Conservation (phyloP, 2,113 vertebrate species). For the Lonchura striata region DNA sequence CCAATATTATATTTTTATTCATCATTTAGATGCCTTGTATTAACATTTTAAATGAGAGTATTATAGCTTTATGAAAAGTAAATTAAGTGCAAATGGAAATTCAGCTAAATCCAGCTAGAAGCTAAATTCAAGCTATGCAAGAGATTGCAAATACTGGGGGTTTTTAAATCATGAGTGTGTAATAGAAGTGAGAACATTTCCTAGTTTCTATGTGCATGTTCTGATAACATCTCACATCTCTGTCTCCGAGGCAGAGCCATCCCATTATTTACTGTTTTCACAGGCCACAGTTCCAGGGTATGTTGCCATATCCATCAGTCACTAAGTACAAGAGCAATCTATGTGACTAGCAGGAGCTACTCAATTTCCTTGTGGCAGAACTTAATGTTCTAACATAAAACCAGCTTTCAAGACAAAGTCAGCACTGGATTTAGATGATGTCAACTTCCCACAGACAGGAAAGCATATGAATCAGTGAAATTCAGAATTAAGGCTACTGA, state of each 20-base stretch:
- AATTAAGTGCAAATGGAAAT: neutral
- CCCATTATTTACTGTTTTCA: neutral
- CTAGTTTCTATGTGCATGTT: neutral
- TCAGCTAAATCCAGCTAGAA: neutral
- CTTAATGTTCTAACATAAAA: neutral
- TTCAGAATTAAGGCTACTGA: neutral
- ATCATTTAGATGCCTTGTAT: neutral
- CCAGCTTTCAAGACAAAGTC: neutral
- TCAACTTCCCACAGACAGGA: neutral
- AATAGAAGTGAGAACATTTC: neutral
- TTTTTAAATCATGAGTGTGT: neutral
- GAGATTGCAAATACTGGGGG: neutral
- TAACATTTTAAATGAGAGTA: neutral
- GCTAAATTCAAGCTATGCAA: neutral
- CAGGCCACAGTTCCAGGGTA: neutral
- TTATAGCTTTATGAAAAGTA: neutral
- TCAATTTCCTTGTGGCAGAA: neutral
- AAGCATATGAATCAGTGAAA: neutral
- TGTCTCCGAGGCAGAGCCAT: fast-evolving
- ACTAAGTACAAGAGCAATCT: neutral
- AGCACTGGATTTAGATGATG: neutral
- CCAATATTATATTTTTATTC: neutral
- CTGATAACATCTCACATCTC: neutral
- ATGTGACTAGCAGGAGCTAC: neutral
- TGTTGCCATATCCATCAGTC: neutral